A percentile compares a stretch with the other conserved stretches of the same genome.
phyloP scores from a whole-genome alignment of 2,797 vertebrate genomes.

The Hydrophis major region DNA sequence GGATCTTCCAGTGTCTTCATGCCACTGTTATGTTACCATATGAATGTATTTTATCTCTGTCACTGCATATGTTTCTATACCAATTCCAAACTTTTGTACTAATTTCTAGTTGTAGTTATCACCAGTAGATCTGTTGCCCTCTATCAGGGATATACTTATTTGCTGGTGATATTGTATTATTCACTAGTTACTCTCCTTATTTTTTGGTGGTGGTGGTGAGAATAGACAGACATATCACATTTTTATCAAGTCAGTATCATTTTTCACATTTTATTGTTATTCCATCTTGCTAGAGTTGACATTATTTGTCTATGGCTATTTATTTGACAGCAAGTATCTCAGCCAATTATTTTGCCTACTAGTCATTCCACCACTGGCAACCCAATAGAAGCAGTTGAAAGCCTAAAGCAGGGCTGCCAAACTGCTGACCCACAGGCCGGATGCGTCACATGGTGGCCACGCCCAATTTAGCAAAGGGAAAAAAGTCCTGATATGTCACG shows the following conservation, averaged over 20 bases:
- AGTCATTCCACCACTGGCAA: neutral
- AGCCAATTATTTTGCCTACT: neutral
- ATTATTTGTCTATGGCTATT: neutral
- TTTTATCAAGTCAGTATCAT: neutral
- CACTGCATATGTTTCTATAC: neutral
- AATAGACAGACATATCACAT: neutral
- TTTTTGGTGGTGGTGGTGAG: neutral
- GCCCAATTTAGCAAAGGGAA: too few species aligned
- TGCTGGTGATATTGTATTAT: neutral
- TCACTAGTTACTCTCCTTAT: neutral
- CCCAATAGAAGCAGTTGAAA: neutral
- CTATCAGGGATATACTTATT: neutral
- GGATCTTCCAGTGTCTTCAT: neutral
- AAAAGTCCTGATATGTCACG: too few species aligned
- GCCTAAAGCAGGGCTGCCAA: neutral
- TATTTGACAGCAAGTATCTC: neutral
- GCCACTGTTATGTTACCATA: neutral
- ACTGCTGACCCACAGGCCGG: too few species aligned
- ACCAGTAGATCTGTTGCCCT: neutral
- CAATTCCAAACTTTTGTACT: neutral
- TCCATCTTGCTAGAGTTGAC: neutral
- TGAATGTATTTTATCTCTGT: neutral
- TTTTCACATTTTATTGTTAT: neutral
- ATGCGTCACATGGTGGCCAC: too few species aligned
- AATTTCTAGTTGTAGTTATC: neutral